Evolutionary conservation across 2,888 invertebrate species (phyloP), one percentile per base, ranked within the genome.

Genomic region (Ornithoptera priamus): DNA sequence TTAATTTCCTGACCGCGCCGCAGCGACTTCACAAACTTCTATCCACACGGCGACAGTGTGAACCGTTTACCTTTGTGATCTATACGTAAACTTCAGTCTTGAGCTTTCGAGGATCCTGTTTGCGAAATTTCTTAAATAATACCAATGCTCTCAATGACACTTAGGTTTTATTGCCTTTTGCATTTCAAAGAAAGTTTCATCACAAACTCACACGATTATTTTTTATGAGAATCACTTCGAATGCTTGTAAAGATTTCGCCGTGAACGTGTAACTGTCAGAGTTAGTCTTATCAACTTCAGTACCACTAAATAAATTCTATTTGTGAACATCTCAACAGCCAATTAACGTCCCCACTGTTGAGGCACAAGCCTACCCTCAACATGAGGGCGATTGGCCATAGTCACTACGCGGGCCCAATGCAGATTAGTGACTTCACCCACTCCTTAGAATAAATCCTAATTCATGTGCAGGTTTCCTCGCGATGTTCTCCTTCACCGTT

Each of bases 121-220:
- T 18, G 53, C 53, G 5, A 0, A n/a, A 7, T 53, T 53, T n/a
- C 53, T 6, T n/a, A 53, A 15, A 50, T 50, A 53, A 53, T 53
- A n/a, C 18, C 53, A 53, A n/a, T 18, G 53, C 53, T 53, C 53
- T 53, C 53, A 53, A 53, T n/a, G 53, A 53, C 53, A 53, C 53
- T 53, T n/a, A 3, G n/a, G 53, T 53, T 18, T 53, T n/a, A 53
- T 53, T 53, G n/a, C n/a, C n/a, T 6, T 15, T 46, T 46, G 46
- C 53, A n/a, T 5, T 53, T 53, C 8, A 53, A 53, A 18, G 18
- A 5, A 53, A 7, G 18, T 53, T 53, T 53, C 53, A 18, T 53
- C 4, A n/a, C 8, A 53, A 53, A 53, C 53, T 53, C 18, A 53
- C 2, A n/a, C 53, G 53, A 53, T 53, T 7, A n/a, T 7, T 53